These are phyloP conservation scores for Cinara cedri DNA, from an alignment of 2,888 invertebrate species.

Conservation along the genomic window DNA sequence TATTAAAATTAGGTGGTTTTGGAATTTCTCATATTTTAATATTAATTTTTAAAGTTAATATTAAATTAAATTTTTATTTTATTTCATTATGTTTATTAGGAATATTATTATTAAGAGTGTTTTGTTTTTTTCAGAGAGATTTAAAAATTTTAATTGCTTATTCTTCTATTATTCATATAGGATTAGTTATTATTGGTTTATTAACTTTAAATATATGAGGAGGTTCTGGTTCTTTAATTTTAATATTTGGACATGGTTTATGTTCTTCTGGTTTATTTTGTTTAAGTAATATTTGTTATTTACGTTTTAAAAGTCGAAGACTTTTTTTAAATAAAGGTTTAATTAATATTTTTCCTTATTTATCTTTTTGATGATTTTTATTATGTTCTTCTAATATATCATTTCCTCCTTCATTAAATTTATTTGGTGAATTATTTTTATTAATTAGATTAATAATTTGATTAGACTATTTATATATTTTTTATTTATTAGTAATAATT, in stretches of 20 bases:
- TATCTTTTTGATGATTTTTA: slow-evolving; percentile 41
- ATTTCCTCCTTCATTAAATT: slow-evolving; percentile 43
- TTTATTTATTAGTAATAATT: slow-evolving; percentile 13
- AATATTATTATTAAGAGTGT: background rate
- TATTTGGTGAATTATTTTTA: slow-evolving; percentile 38
- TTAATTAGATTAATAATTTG: slow-evolving; percentile 17
- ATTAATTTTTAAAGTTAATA: slow-evolving; percentile 1
- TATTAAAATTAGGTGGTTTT: slow-evolving; percentile 30
- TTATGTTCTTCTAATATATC: slow-evolving; percentile 43
- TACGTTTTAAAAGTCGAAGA: slow-evolving; percentile 30
- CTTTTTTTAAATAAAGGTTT: slow-evolving; percentile 35
- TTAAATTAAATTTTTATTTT: slow-evolving; percentile 7
- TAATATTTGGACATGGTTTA: slow-evolving; percentile 36
- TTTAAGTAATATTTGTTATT: slow-evolving; percentile 37
- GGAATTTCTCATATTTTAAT: slow-evolving; percentile 6
- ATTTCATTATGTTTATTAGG: slow-evolving; percentile 13
- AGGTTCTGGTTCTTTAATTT: slow-evolving; percentile 22
- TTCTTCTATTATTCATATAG: slow-evolving; percentile 33
- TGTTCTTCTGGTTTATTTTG: slow-evolving; percentile 44
- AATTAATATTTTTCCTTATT: slow-evolving; percentile 38
- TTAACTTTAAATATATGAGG: slow-evolving; percentile 21
- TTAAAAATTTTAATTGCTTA: slow-evolving; percentile 40
- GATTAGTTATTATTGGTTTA: slow-evolving; percentile 27
- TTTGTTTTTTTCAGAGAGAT: slow-evolving; percentile 28
- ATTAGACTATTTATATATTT: slow-evolving; percentile 16